Conservation (phyloP, 2,113 vertebrate species). For the mouse (Mus musculus) region GRCm39 chr16:3420001-3420500, state of each 20-base stretch:
- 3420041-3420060: background rate
- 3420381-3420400: constrained; percentile 36
- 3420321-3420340: constrained; percentile 76
- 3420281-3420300: constrained; percentile 67
- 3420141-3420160: constrained; percentile 78
- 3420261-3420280: constrained; percentile 79
- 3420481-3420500: constrained; percentile 69
- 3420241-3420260: constrained; percentile 31
- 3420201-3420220: constrained; percentile 56
- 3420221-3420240: constrained; percentile 52
- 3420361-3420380: constrained; percentile 57
- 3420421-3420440: constrained; percentile 63
- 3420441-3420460: constrained; percentile 42
- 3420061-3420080: constrained; percentile 72
- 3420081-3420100: constrained; percentile 77
- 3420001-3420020: constrained; percentile 73
- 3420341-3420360: constrained; percentile 77
- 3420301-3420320: constrained; percentile 79
- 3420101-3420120: constrained; percentile 65
- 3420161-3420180: constrained; percentile 78
- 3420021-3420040: constrained; percentile 79
- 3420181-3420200: constrained; percentile 48
- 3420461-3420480: constrained; percentile 61
- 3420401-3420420: constrained; percentile 53
- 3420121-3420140: constrained; percentile 81